A percentile compares a stretch with the other conserved stretches of the same genome.
These are phyloP conservation scores for Pelodytes ibericus DNA, from an alignment of 2,797 vertebrate genomes.

Conservation along the genomic window DNA sequence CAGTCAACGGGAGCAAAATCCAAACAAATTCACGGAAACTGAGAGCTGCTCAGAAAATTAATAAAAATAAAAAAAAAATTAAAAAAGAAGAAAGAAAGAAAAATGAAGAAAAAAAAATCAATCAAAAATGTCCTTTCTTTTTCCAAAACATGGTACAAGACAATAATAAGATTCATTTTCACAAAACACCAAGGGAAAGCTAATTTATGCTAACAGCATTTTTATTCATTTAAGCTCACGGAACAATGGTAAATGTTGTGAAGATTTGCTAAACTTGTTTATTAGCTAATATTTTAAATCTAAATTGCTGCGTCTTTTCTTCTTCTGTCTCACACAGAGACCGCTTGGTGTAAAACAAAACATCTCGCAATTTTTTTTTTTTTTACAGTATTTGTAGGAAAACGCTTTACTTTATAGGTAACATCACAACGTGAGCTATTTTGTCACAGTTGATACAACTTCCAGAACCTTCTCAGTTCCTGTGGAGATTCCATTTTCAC, in stretches of 20 bases:
- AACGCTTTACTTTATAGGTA: background rate
- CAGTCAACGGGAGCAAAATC: too few relatives aligned
- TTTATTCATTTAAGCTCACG: slow-evolving; percentile 55
- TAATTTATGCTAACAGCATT: slow-evolving; percentile 55
- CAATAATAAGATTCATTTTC: slow-evolving; percentile 52
- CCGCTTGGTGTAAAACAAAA: background rate
- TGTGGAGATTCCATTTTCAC: slow-evolving; percentile 58
- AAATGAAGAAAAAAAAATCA: slow-evolving; percentile 21
- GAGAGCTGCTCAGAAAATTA: background rate
- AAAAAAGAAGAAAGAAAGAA: background rate
- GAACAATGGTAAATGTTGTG: slow-evolving; percentile 43
- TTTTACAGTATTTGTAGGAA: slow-evolving; percentile 31
- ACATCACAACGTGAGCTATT: background rate
- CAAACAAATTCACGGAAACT: too few relatives aligned
- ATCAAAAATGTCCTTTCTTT: slow-evolving; percentile 17
- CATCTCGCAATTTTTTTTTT: slow-evolving; percentile 45
- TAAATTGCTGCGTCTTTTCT: slow-evolving; percentile 32
- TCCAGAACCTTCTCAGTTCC: slow-evolving; percentile 24
- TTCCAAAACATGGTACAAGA: slow-evolving; percentile 38
- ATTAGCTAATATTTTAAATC: slow-evolving; percentile 54
- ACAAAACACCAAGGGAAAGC: slow-evolving; percentile 45
- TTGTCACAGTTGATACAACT: slow-evolving; percentile 2
- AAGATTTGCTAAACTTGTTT: slow-evolving; percentile 55
- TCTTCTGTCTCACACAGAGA: slow-evolving; percentile 15
- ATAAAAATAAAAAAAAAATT: slow-evolving; percentile 8